Percentiles rank a stretch among this genome's conserved stretches.
Conservation (phyloP, 2,113 vertebrate species). For the zebrafish (Danio rerio) region DNA sequence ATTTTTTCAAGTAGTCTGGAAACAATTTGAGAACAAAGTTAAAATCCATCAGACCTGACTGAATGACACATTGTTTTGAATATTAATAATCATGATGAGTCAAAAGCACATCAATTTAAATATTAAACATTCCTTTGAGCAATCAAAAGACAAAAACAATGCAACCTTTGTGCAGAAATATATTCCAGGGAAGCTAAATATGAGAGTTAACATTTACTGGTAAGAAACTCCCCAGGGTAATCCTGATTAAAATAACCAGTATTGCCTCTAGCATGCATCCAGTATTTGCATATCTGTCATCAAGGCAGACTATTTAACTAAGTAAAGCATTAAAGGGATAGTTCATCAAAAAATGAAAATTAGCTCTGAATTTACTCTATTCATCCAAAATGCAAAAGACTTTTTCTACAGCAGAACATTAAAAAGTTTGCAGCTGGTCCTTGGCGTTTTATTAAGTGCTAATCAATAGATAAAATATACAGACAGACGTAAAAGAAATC, state of each 20-base stretch:
- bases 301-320: not conserved
- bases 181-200: not conserved
- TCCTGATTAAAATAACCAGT: not conserved
- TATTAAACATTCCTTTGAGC: not conserved
- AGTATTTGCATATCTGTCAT: not conserved
- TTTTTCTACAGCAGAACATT: too few species aligned
- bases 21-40: not conserved
- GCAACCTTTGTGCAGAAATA: not conserved
- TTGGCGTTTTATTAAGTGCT: too few species aligned
- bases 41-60: constrained; percentile 1
- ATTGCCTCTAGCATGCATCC: not conserved
- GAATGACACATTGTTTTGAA: not conserved
- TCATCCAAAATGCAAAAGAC: too few species aligned
- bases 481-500: too few species aligned
- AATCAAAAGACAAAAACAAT: not conserved
- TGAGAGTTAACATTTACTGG: constrained; percentile 9
- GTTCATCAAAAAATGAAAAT: too few species aligned
- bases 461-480: too few species aligned
- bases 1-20: not conserved
- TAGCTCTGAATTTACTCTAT: too few species aligned
- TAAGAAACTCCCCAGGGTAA: not conserved
- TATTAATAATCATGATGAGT: not conserved
- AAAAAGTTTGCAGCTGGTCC: too few species aligned
- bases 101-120: not conserved
- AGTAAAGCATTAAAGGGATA: not conserved